phyloP scores from a whole-genome alignment of 2,797 vertebrate species.

The Geotrypetes seraphini region DNA sequence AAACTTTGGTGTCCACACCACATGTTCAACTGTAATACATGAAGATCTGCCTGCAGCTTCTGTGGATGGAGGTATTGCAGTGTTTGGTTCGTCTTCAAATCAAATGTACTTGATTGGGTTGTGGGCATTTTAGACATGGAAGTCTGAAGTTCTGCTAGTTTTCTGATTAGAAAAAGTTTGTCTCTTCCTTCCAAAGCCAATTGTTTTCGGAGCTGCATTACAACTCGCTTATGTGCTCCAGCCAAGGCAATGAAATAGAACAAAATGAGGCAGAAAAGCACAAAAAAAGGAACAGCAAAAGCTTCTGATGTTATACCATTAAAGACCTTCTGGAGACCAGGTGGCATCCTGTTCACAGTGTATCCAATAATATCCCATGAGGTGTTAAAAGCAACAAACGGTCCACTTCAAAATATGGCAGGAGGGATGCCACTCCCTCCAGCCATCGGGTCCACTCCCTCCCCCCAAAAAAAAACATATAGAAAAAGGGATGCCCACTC shows the following conservation, averaged over 20 bases:
- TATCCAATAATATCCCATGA: conserved; percentile 73
- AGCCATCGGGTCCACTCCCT: too few species aligned
- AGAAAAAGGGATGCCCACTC: too few species aligned
- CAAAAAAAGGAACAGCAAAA: conserved; percentile 81
- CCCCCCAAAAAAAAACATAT: too few species aligned
- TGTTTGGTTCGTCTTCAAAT: too few species aligned
- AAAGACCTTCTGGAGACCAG: conserved; percentile 38
- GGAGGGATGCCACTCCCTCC: too few species aligned
- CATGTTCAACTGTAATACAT: too few species aligned
- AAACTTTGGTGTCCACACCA: too few species aligned
- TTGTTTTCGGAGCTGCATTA: conserved; percentile 79
- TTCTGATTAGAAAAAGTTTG: conserved; percentile 79
- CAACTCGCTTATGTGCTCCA: conserved; percentile 78
- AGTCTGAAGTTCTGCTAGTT: conserved; percentile 68
- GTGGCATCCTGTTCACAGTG: conserved; percentile 50
- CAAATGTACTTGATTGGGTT: too few species aligned
- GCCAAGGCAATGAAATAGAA: conserved; percentile 88
- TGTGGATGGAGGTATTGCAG: too few species aligned
- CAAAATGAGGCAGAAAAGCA: conserved; percentile 78
- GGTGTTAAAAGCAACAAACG: conserved; percentile 69
- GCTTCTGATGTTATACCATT: conserved; percentile 69
- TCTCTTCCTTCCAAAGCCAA: conserved; percentile 73
- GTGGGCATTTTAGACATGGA: not conserved
- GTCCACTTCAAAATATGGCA: too few species aligned
- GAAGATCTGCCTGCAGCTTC: too few species aligned